Percentiles rank a stretch among this genome's conserved stretches.
Conservation (phyloP, 2,113 vertebrate species). For the Vidua macroura region DNA sequence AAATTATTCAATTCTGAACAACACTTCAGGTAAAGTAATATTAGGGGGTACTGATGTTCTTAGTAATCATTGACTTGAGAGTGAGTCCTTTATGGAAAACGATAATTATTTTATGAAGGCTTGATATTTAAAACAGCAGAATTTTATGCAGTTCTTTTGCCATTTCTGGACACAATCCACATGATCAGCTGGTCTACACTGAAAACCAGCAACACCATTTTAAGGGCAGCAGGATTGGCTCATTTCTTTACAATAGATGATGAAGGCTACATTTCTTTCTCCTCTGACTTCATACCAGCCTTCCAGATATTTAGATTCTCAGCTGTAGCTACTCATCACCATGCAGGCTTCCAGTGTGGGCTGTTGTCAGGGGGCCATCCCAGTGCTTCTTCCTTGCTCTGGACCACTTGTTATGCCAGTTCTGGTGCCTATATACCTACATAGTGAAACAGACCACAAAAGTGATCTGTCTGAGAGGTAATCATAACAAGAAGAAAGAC, state of each 20-base stretch:
- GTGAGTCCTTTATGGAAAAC: not conserved
- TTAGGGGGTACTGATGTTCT: not conserved
- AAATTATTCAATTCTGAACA: not conserved
- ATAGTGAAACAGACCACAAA: not conserved
- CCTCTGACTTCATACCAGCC: not conserved
- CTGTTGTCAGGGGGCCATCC: not conserved
- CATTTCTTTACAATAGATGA: not conserved
- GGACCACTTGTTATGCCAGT: not conserved
- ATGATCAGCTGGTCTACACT: not conserved
- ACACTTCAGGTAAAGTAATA: not conserved
- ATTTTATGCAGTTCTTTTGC: not conserved
- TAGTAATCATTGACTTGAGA: not conserved
- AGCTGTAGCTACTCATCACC: not conserved
- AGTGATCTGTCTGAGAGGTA: not conserved
- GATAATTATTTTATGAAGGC: not conserved
- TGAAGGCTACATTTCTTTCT: not conserved
- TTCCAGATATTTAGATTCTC: not conserved
- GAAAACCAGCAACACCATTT: not conserved
- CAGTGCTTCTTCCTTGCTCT: not conserved
- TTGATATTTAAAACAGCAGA: not conserved
- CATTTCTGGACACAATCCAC: not conserved
- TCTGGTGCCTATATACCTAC: not conserved
- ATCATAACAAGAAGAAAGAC: rapidly evolving
- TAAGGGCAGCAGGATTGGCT: not conserved
- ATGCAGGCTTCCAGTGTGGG: not conserved